Evolutionary conservation across 2,113 vertebrate genomes (phyloP).

Genomic region (Seriola rivoliana): DNA sequence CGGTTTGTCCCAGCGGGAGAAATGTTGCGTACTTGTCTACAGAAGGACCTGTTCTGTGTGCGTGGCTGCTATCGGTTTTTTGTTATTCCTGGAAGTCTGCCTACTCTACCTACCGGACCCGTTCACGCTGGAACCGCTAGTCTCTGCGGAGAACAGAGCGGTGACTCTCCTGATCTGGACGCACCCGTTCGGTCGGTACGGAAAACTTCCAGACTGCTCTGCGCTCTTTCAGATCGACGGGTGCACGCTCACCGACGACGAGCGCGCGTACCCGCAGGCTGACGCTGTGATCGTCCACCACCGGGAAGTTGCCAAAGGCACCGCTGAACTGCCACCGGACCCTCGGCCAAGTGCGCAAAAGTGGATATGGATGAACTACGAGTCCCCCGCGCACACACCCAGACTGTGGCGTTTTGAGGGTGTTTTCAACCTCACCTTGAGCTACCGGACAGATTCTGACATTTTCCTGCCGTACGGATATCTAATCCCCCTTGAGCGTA

Average conservation of each 20-base stretch:
- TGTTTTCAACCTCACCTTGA: conserved; percentile 93
- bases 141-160: neutral
- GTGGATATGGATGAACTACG: conserved; percentile 98
- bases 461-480: conserved; percentile 92
- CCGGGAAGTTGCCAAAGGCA: conserved; percentile 82
- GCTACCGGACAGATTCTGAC: conserved; percentile 89
- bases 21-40: neutral
- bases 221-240: conserved; percentile 81
- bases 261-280: conserved; percentile 71
- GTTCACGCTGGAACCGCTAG: accelerated
- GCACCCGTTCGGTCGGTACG: conserved; percentile 83
- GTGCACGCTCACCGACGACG: conserved; percentile 86
- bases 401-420: conserved; percentile 77
- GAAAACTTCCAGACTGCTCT: conserved; percentile 79
- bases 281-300: conserved; percentile 92
- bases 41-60: conserved; percentile 18
- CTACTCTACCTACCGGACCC: conserved; percentile 49
- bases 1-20: neutral
- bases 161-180: conserved; percentile 90
- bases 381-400: conserved; percentile 89
- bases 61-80: neutral
- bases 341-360: conserved; percentile 85
- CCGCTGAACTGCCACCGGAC: conserved; percentile 49
- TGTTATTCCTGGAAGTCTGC: conserved; percentile 53
- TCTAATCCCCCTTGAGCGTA: conserved; percentile 69